Percentiles rank a stretch among this genome's conserved stretches.
These are phyloP conservation scores for Aphrophora alni DNA, from an alignment of 2,888 invertebrate species.

Conservation along the genomic window DNA sequence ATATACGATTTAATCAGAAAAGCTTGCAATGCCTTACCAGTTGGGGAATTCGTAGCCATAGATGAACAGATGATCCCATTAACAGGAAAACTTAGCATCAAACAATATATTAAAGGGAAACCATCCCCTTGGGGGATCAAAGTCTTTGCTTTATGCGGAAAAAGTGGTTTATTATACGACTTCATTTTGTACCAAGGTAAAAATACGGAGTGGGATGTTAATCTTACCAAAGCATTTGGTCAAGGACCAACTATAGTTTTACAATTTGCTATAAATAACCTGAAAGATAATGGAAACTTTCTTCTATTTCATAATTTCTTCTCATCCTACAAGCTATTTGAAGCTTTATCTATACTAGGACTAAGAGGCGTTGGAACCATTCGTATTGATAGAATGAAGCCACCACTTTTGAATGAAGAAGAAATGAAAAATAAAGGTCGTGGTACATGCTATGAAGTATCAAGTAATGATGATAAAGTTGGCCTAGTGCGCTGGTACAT, in stretches of 20 bases:
- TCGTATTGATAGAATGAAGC: too few relatives aligned
- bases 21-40: constrained; percentile 14
- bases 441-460: background rate
- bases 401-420: too few relatives aligned
- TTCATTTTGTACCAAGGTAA: background rate
- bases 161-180: background rate
- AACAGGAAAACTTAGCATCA: constrained; percentile 46
- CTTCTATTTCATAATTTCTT: too few relatives aligned
- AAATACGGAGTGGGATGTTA: background rate
- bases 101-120: constrained; percentile 49
- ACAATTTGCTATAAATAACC: background rate
- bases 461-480: background rate
- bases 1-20: constrained; percentile 30
- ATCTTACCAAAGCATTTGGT: background rate
- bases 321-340: too few relatives aligned
- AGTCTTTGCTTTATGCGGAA: background rate
- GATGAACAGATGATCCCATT: constrained; percentile 48
- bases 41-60: constrained; percentile 31
- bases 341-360: too few relatives aligned
- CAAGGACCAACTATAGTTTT: background rate
- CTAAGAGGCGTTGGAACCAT: too few relatives aligned
- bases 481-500: background rate
- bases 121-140: constrained; percentile 28
- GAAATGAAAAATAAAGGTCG: background rate
- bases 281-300: too few relatives aligned